A percentile compares a stretch with the other conserved stretches of the same genome.
These are phyloP conservation scores for Gnathonemus echidnorhynchus DNA, from an alignment of 2,113 vertebrate species.

Conservation along the genomic window DNA sequence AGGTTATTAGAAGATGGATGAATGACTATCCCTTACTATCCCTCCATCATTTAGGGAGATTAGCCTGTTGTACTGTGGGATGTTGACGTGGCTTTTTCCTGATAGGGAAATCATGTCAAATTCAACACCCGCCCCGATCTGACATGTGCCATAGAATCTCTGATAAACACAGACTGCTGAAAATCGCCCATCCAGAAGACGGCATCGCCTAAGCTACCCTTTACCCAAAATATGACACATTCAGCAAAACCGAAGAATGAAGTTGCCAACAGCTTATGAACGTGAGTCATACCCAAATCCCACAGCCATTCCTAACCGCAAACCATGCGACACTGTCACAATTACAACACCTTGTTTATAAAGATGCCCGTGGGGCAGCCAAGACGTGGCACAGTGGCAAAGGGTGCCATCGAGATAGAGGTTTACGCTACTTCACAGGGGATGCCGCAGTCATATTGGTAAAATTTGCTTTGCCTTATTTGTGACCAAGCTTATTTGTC, in stretches of 20 bases:
- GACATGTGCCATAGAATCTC: background rate
- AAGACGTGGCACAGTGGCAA: background rate
- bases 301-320: background rate
- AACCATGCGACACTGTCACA: background rate
- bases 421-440: background rate
- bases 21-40: background rate
- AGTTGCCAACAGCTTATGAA: background rate
- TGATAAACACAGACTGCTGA: background rate
- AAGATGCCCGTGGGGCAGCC: background rate
- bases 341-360: background rate
- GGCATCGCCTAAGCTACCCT: background rate
- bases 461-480: background rate
- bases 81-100: background rate
- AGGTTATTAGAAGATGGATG: background rate
- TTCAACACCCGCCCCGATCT: background rate
- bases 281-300: background rate
- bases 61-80: background rate
- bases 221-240: background rate
- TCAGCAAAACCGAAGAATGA: background rate
- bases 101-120: background rate
- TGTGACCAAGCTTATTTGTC: background rate
- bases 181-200: background rate
- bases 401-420: background rate
- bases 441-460: background rate
- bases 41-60: background rate